Evolutionary conservation across 2,113 vertebrate genomes (phyloP), one percentile per base, ranked within the genome.

Genomic region (Empidonax alnorum): DNA sequence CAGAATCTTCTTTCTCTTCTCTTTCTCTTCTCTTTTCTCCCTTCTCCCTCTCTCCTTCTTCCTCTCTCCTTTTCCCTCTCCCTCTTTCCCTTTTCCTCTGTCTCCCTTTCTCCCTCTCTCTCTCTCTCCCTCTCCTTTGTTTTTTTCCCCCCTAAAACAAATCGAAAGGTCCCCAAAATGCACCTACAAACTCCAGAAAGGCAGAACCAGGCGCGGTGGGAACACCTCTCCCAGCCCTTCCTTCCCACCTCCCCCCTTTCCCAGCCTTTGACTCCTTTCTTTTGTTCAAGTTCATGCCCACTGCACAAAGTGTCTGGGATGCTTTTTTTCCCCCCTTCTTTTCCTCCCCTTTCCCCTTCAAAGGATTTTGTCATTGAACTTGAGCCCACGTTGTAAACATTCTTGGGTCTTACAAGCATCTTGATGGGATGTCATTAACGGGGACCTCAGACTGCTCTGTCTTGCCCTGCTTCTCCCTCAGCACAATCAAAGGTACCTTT

Each of bases 361-460:
- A 90, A 89, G 93, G 75, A 90, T 94, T 97, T 98, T 98, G 98
- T 94, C 96, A 79, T 95, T 97, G 98, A 98, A 98, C 97, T 98
- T 97, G 98, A 96, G 94, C 90, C 92, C 71, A 84, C 11, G 93
- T 73, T 76, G 58, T 97, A 96, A 98, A 97, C 97, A 98, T 97
- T 98, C 97, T 97, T 89, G 68, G 89, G 87, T 74, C 84, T 94
- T 81, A 94, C 67, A 9, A 82, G 89, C 84, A 76, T 82, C 86
- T 35, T 62, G 90, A 74, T 17, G 19, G 39, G 71, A 90, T 94
- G 80, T 94, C 84, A 79, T 95, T 94, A 92, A 93, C 87, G 22
- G 75, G 63, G 94, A 92, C 47, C 84, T 91, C 89, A 83, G 89
- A 37, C 61, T 59, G 71, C 79, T 85, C 72, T 55, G 50, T 49